A percentile compares a stretch with the other conserved stretches of the same genome.
These are phyloP conservation scores for Trichechus manatus DNA, from an alignment of 2,113 vertebrate species.

Conservation along the genomic window DNA sequence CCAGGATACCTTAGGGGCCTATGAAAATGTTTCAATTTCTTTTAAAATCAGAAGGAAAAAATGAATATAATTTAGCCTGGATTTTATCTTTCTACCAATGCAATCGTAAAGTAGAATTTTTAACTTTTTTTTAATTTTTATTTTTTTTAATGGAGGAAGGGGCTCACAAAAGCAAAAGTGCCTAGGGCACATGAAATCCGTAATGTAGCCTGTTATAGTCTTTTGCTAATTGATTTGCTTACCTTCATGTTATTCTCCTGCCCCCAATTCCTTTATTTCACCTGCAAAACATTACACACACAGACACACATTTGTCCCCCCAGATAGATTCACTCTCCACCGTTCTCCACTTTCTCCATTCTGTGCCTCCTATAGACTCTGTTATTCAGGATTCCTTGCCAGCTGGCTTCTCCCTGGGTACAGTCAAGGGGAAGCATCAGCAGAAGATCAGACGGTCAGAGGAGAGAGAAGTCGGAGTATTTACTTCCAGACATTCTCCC, in stretches of 20 bases:
- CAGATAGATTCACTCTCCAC: background rate
- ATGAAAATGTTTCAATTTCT: background rate
- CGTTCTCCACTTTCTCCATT: background rate
- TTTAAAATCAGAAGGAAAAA: background rate
- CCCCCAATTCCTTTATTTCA: background rate
- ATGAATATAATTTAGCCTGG: background rate
- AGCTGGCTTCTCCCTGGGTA: background rate
- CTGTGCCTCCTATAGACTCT: background rate
- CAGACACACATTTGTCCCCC: background rate
- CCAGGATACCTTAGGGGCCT: background rate
- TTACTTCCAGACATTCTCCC: background rate
- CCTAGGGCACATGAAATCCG: background rate
- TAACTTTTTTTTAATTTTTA: background rate
- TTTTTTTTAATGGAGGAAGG: background rate
- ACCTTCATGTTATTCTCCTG: background rate
- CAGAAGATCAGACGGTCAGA: background rate
- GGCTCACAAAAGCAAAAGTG: background rate
- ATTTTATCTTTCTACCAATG: background rate
- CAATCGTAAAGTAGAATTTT: background rate
- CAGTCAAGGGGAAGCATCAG: background rate
- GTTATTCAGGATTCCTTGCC: background rate
- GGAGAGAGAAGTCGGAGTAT: background rate
- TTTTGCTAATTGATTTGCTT: background rate
- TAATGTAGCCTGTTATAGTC: background rate
- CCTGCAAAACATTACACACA: background rate